Evolutionary conservation across 1,140 invertebrate genomes (phyloP), one percentile per base, ranked within the genome.

Genomic region (Cataglyphis hispanica): DNA sequence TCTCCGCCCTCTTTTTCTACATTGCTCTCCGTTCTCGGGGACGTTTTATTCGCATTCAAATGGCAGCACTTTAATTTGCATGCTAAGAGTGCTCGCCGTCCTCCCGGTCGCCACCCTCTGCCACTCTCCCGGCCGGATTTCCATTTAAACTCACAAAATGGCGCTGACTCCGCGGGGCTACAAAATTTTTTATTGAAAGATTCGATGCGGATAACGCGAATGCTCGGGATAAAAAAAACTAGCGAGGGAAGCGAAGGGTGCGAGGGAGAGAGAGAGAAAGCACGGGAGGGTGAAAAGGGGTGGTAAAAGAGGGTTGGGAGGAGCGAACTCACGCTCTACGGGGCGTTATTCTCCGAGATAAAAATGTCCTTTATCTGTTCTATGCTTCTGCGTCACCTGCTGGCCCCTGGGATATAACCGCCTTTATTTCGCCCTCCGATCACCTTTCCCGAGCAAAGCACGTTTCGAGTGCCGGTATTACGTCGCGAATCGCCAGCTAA

Each of bases 111-210:
- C 86, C 89, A 81, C 87, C 88, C 85, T 86, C 90, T 89, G 89
- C 93, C 91, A 88, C 89, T 89, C 85, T 84, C 58, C 88, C 90
- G 84, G 90, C 87, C 90, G 94, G 93, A 94, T 95, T 95, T 95
- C 94, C 94, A 95, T 95, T 95, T 95, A 95, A 95, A 95, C 92
- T 95, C 94, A 91, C 94, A 95, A 95, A 95, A 95, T 95, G 94
- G 94, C 94, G 94, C 93, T 93, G 92, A 93, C 91, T 93, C 90
- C 91, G 92, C 94, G 93, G 92, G 93, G 94, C 94, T 94, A 93
- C 94, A 94, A 95, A 94, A 95, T 95, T 95, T 95, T 95, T 95
- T 95, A 95, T 95, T 95, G 93, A 95, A 94, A 95, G 94, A 95
- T 95, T 94, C 93, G 94, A 94, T 92, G 91, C 86, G 92, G 94